A percentile compares a stretch with the other conserved stretches of the same genome.
Conservation (phyloP, 2,113 vertebrate genomes). For the Daboia siamensis region DNA sequence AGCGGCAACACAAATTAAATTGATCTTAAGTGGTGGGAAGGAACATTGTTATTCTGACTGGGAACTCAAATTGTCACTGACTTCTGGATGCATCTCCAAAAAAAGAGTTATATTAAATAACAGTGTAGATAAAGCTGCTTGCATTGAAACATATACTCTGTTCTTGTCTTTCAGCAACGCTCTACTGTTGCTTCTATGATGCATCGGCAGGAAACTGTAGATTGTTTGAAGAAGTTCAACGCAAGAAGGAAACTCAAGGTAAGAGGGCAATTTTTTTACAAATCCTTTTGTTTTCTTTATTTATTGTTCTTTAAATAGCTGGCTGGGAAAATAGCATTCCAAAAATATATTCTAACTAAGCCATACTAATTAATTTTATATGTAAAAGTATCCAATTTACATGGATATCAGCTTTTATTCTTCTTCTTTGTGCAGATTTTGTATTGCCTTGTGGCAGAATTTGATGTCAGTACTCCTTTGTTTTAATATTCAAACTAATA, state of each 20-base stretch:
- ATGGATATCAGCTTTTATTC: background rate
- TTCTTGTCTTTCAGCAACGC: conserved; percentile 82
- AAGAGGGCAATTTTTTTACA: conserved; percentile 24
- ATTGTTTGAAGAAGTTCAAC: conserved; percentile 98
- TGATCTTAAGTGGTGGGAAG: background rate
- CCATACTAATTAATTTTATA: background rate
- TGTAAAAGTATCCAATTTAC: background rate
- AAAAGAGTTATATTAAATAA: conserved; percentile 12
- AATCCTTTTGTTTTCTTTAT: background rate
- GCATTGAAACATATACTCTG: conserved; percentile 2
- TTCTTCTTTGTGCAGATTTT: background rate
- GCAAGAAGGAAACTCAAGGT: conserved; percentile 96
- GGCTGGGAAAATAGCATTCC: background rate
- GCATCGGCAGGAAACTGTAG: conserved; percentile 98
- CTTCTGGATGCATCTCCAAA: background rate
- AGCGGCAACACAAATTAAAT: background rate
- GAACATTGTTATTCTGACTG: background rate
- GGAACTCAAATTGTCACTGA: background rate
- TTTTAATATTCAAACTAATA: background rate
- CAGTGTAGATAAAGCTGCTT: background rate
- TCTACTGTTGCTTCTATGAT: conserved; percentile 98
- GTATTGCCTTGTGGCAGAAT: background rate
- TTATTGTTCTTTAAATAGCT: background rate
- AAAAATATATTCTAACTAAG: background rate
- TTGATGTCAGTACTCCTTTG: background rate